Conservation (phyloP, 2,113 vertebrate species). For the Drymodes brunneopygia region DNA sequence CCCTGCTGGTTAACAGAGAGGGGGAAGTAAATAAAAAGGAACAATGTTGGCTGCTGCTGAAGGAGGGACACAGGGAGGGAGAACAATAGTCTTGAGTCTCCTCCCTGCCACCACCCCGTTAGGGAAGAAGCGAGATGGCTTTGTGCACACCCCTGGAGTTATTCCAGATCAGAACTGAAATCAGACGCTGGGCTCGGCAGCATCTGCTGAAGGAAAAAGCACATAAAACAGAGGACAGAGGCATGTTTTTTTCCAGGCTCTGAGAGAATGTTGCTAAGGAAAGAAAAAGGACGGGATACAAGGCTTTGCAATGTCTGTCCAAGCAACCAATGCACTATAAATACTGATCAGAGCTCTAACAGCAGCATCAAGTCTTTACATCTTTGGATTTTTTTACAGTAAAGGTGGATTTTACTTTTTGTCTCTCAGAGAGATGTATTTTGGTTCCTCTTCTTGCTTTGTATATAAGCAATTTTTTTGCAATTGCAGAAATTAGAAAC, state of each 20-base stretch:
- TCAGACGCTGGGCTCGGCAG: background rate
- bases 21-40: slow-evolving; percentile 2
- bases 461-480: background rate
- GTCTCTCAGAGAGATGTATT: background rate
- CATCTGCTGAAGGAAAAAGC: background rate
- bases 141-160: background rate
- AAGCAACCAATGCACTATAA: accelerated
- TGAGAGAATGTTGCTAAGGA: background rate
- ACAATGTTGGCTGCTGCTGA: slow-evolving; percentile 18
- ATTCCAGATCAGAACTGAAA: slow-evolving; percentile 1
- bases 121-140: background rate
- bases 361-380: background rate
- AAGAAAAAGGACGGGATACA: background rate
- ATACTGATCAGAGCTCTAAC: background rate
- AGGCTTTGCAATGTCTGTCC: background rate
- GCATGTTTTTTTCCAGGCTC: background rate
- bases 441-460: background rate
- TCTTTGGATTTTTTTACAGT: background rate
- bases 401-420: background rate
- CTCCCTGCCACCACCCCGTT: background rate
- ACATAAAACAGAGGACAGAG: background rate
- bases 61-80: background rate
- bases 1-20: background rate
- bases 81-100: background rate
- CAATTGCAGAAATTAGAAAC: background rate